Percentiles rank a stretch among this genome's conserved stretches.
Conservation (phyloP, 1,140 invertebrate species). For the Plectus sambesii region DNA sequence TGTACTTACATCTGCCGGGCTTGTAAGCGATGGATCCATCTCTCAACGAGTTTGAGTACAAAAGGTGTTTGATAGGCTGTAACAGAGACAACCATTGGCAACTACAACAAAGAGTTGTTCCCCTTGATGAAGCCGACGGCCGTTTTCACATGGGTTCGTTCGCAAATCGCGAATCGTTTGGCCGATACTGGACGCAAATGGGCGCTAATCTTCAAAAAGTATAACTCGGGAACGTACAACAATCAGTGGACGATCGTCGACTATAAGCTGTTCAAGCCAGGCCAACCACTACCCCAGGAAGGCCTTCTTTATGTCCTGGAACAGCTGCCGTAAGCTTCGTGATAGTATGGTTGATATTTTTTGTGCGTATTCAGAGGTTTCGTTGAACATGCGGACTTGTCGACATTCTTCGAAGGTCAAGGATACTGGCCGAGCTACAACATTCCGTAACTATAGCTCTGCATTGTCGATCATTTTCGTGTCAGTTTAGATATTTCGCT, state of each 20-base stretch:
- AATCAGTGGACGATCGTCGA: conserved; percentile 77
- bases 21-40: neutral
- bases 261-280: conserved; percentile 54
- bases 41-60: neutral
- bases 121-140: conserved; percentile 51
- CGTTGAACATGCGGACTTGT: conserved; percentile 38
- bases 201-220: conserved; percentile 53
- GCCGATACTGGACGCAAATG: conserved; percentile 60
- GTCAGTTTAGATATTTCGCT: conserved; percentile 52
- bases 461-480: neutral
- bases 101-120: conserved; percentile 56
- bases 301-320: conserved; percentile 64
- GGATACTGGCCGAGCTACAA: conserved; percentile 66
- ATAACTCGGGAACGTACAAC: conserved; percentile 67
- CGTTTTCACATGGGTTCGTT: conserved; percentile 54
- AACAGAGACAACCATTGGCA: conserved; percentile 62
- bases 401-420: conserved; percentile 26
- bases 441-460: conserved; percentile 52
- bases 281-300: conserved; percentile 47
- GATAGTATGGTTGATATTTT: conserved; percentile 45
- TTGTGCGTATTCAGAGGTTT: conserved; percentile 47
- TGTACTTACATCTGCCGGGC: neutral
- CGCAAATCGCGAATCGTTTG: conserved; percentile 70
- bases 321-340: conserved; percentile 62
- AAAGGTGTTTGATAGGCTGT: conserved; percentile 29